Conservation (phyloP, 1,140 invertebrate genomes). For the Heliconius hermathena region DNA sequence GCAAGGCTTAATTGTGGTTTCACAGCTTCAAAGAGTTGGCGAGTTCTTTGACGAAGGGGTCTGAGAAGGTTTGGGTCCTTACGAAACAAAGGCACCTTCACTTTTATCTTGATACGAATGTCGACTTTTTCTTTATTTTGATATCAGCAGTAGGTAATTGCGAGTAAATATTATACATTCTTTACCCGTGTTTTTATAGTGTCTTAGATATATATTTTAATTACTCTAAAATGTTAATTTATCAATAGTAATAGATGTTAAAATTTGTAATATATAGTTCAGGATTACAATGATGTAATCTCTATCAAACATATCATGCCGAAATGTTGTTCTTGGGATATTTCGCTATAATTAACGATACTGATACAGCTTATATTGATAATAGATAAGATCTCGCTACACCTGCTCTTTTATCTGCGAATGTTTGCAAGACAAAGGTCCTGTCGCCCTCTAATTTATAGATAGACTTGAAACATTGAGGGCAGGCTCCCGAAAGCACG, state of each 20-base stretch:
- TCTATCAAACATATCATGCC: conserved; percentile 22
- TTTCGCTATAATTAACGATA: conserved; percentile 59
- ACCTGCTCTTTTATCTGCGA: conserved; percentile 75
- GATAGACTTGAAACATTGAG: conserved; percentile 58
- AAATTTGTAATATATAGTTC: neutral
- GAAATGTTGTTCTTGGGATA: conserved; percentile 14
- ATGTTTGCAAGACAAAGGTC: conserved; percentile 66
- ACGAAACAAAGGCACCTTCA: conserved; percentile 67
- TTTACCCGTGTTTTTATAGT: neutral
- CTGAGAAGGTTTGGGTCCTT: conserved; percentile 38
- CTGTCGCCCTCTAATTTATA: conserved; percentile 72
- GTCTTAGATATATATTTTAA: too few species aligned
- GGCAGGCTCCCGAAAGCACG: conserved; percentile 53
- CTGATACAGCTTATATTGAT: conserved; percentile 52
- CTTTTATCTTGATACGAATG: conserved; percentile 44
- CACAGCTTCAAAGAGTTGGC: conserved; percentile 74
- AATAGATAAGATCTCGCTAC: conserved; percentile 63
- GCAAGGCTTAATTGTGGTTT: conserved; percentile 76
- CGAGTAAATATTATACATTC: neutral
- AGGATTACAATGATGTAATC: conserved; percentile 35
- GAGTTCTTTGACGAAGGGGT: conserved; percentile 54
- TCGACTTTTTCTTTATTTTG: conserved; percentile 9
- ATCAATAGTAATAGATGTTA: neutral
- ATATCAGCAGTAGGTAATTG: neutral
- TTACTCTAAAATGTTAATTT: too few species aligned